phyloP scores from a whole-genome alignment of 92 coral and sea anemone species.

The Parazoanthus swiftii region DNA sequence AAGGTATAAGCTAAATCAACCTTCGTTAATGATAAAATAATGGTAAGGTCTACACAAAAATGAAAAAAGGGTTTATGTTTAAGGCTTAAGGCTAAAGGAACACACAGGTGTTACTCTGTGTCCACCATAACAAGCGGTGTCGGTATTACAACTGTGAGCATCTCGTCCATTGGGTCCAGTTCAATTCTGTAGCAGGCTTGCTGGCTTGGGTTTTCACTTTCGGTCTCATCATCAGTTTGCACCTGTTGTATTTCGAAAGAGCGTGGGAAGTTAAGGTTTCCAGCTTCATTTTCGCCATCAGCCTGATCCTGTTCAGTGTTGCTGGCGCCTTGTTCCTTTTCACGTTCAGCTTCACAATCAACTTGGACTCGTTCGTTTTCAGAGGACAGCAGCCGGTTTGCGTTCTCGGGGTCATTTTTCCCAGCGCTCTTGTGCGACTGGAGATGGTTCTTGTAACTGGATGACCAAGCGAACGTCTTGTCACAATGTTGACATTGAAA shows the following conservation, averaged over 20 bases:
- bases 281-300: not conserved
- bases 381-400: not conserved
- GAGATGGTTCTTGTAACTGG: slow-evolving; percentile 42
- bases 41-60: not conserved
- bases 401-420: not conserved
- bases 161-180: slow-evolving; percentile 28
- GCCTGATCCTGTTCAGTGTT: not conserved
- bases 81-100: not conserved
- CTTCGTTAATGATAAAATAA: too few relatives aligned
- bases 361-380: not conserved
- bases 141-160: slow-evolving; percentile 37
- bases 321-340: not conserved
- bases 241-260: not conserved
- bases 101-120: slow-evolving; percentile 11
- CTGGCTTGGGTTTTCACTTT: not conserved
- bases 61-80: too few relatives aligned
- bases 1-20: not conserved
- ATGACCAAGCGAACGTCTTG: slow-evolving; percentile 42
- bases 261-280: not conserved
- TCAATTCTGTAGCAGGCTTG: slow-evolving; percentile 19
- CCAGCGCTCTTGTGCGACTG: slow-evolving; percentile 18
- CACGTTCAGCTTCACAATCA: not conserved
- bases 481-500: slow-evolving; percentile 37
- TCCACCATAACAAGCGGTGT: slow-evolving; percentile 37
- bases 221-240: not conserved